A percentile compares a stretch with the other conserved stretches of the same genome.
phyloP scores from a whole-genome alignment of 2,797 vertebrate species.

The Ptychobarbus kaznakovi region DNA sequence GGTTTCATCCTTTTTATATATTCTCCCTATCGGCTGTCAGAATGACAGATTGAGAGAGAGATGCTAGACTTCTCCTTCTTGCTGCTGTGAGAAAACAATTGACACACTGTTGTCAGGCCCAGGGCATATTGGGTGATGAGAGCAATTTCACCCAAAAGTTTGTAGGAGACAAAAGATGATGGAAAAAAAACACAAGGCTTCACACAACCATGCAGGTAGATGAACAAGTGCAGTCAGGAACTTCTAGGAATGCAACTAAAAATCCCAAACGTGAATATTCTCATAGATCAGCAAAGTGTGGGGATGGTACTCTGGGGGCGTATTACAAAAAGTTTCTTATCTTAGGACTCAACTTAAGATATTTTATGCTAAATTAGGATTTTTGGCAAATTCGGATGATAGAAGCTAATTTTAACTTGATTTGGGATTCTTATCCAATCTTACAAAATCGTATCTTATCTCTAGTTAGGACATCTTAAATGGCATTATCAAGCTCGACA shows the following conservation, averaged over 20 bases:
- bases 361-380: no score
- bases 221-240: constrained; percentile 13
- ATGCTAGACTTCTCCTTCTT: constrained; percentile 65
- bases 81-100: constrained; percentile 73
- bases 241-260: background rate
- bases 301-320: background rate
- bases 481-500: background rate
- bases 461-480: background rate
- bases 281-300: background rate
- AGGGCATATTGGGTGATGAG: constrained; percentile 35
- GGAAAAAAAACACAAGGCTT: background rate
- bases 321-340: background rate
- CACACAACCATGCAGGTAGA: background rate
- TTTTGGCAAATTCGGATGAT: no score
- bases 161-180: constrained; percentile 4
- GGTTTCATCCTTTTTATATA: constrained; percentile 47
- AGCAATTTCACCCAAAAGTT: constrained; percentile 42
- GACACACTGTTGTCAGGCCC: constrained; percentile 66
- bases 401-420: no score
- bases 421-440: no score
- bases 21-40: constrained; percentile 68
- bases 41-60: constrained; percentile 69
- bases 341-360: background rate
- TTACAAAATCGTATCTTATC: no score
- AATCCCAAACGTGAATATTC: background rate